These are phyloP conservation scores for Drepanosiphum platanoidis DNA, from an alignment of 2,888 invertebrate species.

Conservation along the genomic window DNA sequence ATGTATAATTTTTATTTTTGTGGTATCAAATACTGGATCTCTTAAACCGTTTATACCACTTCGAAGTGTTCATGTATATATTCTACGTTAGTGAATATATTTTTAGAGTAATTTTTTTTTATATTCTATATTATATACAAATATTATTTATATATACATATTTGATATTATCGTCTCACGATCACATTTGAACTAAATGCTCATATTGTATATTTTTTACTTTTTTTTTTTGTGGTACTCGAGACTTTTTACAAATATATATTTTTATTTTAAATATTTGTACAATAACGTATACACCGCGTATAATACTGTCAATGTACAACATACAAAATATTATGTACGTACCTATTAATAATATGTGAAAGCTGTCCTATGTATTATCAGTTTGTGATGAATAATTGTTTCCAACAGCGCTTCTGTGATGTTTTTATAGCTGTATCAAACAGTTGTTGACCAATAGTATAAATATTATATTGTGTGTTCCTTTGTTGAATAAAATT, in stretches of 20 bases:
- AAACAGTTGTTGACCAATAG: slow-evolving; percentile 7
- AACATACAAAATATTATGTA: slow-evolving; percentile 5
- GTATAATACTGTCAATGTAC: background rate
- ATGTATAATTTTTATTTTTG: slow-evolving; percentile 7
- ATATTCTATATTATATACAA: background rate
- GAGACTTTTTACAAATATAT: slow-evolving; percentile 22
- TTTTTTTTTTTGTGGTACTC: background rate
- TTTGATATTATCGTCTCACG: background rate
- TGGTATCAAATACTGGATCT: slow-evolving; percentile 47
- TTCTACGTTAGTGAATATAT: background rate
- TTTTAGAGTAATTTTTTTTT: background rate
- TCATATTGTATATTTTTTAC: background rate
- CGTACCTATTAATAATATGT: background rate
- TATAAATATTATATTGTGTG: slow-evolving; percentile 18
- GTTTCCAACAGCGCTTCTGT: slow-evolving; percentile 59
- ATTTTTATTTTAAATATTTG: slow-evolving; percentile 23
- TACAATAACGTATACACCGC: background rate
- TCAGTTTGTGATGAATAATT: slow-evolving; percentile 45
- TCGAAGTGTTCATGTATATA: slow-evolving; percentile 41
- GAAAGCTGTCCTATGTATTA: slow-evolving; percentile 35
- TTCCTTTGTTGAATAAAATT: slow-evolving; percentile 41
- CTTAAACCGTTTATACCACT: slow-evolving; percentile 38
- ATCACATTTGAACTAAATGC: background rate
- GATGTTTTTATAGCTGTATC: slow-evolving; percentile 27
- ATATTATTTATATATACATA: background rate